A percentile compares a stretch with the other conserved stretches of the same genome.
Conservation (phyloP, 2,113 vertebrate species). For the Cacatua alba region DNA sequence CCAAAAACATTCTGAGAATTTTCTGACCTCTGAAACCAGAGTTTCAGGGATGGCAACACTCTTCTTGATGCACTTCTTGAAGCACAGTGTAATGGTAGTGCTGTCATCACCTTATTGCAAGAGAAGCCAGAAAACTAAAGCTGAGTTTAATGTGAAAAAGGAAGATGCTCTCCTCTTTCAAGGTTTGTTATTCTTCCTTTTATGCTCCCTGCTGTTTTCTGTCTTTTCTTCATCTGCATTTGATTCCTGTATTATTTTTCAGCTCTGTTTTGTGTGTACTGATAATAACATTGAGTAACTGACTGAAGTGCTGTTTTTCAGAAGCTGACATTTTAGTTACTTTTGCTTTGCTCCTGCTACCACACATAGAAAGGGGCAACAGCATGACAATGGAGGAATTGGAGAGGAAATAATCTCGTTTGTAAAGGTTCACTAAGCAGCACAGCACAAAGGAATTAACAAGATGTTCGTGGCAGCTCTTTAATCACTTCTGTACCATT, state of each 20-base stretch:
- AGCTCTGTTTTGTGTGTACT: not conserved
- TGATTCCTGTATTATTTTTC: slow-evolving; percentile 26
- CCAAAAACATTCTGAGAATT: not conserved
- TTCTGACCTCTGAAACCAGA: not conserved
- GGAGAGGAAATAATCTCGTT: slow-evolving; percentile 65
- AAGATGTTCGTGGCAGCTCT: slow-evolving; percentile 35
- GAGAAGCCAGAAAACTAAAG: not conserved
- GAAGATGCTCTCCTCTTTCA: not conserved
- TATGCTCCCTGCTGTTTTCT: not conserved
- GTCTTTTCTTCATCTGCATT: not conserved
- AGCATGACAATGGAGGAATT: slow-evolving; percentile 57
- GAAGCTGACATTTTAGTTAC: slow-evolving; percentile 31
- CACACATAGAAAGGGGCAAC: slow-evolving; percentile 20
- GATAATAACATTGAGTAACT: not conserved
- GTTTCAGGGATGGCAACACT: not conserved
- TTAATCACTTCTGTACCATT: slow-evolving; percentile 17
- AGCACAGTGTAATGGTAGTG: not conserved
- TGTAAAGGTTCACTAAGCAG: slow-evolving; percentile 69
- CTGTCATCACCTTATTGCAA: not conserved
- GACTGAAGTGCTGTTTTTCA: slow-evolving; percentile 25
- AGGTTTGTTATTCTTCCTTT: not conserved
- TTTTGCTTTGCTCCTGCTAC: slow-evolving; percentile 49
- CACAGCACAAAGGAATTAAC: slow-evolving; percentile 61
- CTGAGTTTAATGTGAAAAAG: not conserved
- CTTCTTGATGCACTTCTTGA: not conserved